Conservation (phyloP, 1,140 invertebrate genomes). For the Diabrotica virgifera region DNA sequence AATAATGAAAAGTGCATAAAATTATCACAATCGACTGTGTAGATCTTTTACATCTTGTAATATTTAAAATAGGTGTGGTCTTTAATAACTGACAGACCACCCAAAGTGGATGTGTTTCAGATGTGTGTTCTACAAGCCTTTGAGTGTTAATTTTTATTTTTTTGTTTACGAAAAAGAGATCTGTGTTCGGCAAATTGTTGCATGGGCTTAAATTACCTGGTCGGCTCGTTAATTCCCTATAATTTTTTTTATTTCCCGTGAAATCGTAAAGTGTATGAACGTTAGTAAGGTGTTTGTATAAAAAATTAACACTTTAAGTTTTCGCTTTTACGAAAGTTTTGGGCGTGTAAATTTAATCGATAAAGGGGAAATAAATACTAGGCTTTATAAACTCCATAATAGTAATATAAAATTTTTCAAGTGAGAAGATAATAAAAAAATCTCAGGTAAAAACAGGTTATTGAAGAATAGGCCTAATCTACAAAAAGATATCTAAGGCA, state of each 20-base stretch:
- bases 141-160: not conserved
- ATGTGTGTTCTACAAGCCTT: not conserved
- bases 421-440: too few species aligned
- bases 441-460: too few species aligned
- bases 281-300: not conserved
- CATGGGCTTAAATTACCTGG: not conserved
- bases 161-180: not conserved
- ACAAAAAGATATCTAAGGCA: too few species aligned
- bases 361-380: too few species aligned
- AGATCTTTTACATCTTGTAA: slow-evolving; percentile 3
- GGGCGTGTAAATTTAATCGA: too few species aligned
- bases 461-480: too few species aligned
- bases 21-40: not conserved
- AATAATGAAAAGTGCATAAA: slow-evolving; percentile 3
- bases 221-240: not conserved
- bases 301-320: not conserved
- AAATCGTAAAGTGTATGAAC: not conserved
- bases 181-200: slow-evolving; percentile 1
- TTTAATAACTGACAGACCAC: not conserved
- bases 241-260: not conserved
- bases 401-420: too few species aligned
- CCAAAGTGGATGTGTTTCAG: slow-evolving; percentile 1
- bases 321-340: too few species aligned
- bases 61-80: not conserved
- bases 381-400: too few species aligned